Conservation (phyloP, 2,113 vertebrate genomes). For the Rhizomys pruinosus region DNA sequence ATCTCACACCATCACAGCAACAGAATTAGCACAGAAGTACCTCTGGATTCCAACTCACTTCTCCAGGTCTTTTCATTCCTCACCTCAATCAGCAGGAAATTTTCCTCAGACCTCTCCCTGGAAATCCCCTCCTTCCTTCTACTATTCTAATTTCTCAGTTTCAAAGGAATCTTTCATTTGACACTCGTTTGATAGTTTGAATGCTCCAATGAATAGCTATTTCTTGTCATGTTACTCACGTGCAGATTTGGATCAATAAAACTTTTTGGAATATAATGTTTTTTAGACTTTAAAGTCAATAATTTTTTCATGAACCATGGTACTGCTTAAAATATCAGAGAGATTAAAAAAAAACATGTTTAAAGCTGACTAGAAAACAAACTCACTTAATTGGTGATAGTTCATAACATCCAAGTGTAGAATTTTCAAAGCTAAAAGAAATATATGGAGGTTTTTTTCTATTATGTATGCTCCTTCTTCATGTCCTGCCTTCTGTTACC, state of each 20-base stretch:
- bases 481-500: not conserved
- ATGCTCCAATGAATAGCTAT: not conserved
- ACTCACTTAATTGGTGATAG: not conserved
- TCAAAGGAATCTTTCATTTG: not conserved
- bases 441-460: not conserved
- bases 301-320: not conserved
- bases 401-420: not conserved
- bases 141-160: constrained; percentile 16
- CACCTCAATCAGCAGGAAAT: not conserved
- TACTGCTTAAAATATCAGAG: constrained; percentile 3
- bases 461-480: not conserved
- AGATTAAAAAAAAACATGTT: not conserved
- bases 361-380: constrained; percentile 31
- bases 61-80: not conserved
- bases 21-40: not conserved
- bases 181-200: constrained; percentile 13
- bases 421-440: not conserved
- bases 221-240: not conserved
- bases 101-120: not conserved
- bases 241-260: constrained; percentile 20
- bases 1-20: not conserved
- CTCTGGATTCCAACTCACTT: not conserved
- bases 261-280: constrained; percentile 36
- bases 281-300: not conserved
- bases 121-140: not conserved